Conservation (phyloP, 1,140 invertebrate species). For the Adoxophyes honmai region DNA sequence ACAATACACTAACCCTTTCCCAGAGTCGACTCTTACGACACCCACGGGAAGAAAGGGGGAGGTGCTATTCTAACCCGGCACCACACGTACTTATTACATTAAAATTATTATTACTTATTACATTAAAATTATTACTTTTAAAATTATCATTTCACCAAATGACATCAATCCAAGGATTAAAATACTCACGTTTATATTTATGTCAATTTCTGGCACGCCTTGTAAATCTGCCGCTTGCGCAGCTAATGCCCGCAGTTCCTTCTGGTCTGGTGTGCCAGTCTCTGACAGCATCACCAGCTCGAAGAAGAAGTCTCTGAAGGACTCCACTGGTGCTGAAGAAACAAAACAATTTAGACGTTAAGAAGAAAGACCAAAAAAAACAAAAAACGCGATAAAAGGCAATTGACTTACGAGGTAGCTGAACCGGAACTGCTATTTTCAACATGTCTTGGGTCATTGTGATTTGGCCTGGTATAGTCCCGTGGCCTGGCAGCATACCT, state of each 20-base stretch:
- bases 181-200: slow-evolving; percentile 46
- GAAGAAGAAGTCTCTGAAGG: slow-evolving; percentile 49
- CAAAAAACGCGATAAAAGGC: too few relatives aligned
- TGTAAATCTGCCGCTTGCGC: slow-evolving; percentile 46
- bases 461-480: neutral
- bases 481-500: neutral
- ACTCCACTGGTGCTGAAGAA: slow-evolving; percentile 26
- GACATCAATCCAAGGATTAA: neutral
- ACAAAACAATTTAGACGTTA: too few relatives aligned
- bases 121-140: too few relatives aligned
- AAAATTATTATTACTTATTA: too few relatives aligned
- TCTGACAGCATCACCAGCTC: slow-evolving; percentile 45
- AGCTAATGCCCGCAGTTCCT: slow-evolving; percentile 39
- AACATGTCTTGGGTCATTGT: slow-evolving; percentile 2
- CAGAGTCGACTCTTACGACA: too few relatives aligned
- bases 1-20: too few relatives aligned
- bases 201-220: slow-evolving; percentile 55
- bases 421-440: neutral
- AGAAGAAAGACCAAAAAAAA: too few relatives aligned
- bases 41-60: too few relatives aligned
- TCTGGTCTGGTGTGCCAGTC: slow-evolving; percentile 23
- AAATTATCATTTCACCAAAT: too few relatives aligned
- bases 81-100: too few relatives aligned
- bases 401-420: neutral
- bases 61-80: too few relatives aligned